Conservation (phyloP, 2,888 invertebrate species). For the Malthinus flaveolus region DNA sequence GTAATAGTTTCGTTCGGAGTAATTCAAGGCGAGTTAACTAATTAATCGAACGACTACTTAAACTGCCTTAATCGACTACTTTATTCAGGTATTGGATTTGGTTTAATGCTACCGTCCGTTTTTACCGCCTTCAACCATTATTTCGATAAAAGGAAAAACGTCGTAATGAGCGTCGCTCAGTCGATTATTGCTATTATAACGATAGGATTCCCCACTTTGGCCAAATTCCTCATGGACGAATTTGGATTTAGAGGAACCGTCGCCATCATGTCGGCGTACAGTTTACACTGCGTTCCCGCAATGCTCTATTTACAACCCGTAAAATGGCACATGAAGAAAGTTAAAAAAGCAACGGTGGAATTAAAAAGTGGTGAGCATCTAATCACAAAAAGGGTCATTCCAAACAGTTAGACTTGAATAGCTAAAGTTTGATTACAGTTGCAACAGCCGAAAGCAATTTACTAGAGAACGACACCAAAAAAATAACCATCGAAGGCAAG, state of each 20-base stretch:
- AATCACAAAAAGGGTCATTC: too few relatives aligned
- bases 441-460: background rate
- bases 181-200: constrained; percentile 69
- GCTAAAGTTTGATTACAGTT: too few relatives aligned
- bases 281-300: constrained; percentile 68
- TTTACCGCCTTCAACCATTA: constrained; percentile 76
- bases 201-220: constrained; percentile 69
- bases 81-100: constrained; percentile 67
- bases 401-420: too few relatives aligned
- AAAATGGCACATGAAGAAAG: constrained; percentile 67
- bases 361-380: constrained; percentile 13
- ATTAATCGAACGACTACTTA: background rate
- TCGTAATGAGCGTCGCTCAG: constrained; percentile 78
- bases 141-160: constrained; percentile 68
- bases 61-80: background rate
- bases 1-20: constrained; percentile 68
- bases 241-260: constrained; percentile 75
- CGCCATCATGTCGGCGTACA: constrained; percentile 67
- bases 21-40: constrained; percentile 59
- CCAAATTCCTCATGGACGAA: constrained; percentile 62
- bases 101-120: constrained; percentile 72
- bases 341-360: constrained; percentile 38
- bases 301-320: constrained; percentile 76
- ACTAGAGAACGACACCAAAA: background rate
- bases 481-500: constrained; percentile 9